Evolutionary conservation across 2,113 vertebrate genomes (phyloP), one percentile per base, ranked within the genome.

Genomic region (Ceyx margarethae): DNA sequence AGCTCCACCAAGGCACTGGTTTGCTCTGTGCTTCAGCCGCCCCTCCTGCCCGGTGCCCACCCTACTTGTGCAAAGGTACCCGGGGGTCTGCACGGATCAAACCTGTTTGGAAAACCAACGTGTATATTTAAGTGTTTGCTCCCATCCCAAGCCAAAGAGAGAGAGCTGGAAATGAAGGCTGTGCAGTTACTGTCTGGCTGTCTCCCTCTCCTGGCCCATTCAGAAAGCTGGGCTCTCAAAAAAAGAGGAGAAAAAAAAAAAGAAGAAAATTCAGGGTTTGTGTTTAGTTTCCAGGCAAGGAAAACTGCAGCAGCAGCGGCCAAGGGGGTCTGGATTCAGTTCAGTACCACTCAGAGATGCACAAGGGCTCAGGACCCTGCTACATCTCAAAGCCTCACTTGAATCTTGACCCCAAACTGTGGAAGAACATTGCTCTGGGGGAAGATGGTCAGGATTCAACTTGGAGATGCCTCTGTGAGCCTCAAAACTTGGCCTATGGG

Each of bases 171-270:
- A 54, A 51, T 15, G 13, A 1, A 54, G 33, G 45, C 23, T 65
- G 46, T 3, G 78, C 67, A 5, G 75, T 85, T 66, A 42, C 37
- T 66, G 74, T 71, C 77, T 40, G 81, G 1, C 33, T 94, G 86
- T 54, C 95, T 94, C 95, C 93, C 92, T 94, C 93, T 96, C 45
- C 90, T 91, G 93, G 92, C 29, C 62, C 69, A 9, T 20, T 76
- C 42, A 42, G 42, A 81, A 60, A 81, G 10, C 5, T 45, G 4
- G 9, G 19, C 28, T 56, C 48, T 43, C 3, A 15, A 2, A 5
- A 35, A 28, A 15, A 19, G 13, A 42, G 10, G 20, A 14, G 29
- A 19, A 13, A 0, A 23, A 72, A 25, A 61, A 61, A 25, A 17
- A 33, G 15, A 40, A 40, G 11, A 64, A 42, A 28, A 53, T 1